Conservation (phyloP, 2,113 vertebrate genomes). For the Pseudonaja textilis region DNA sequence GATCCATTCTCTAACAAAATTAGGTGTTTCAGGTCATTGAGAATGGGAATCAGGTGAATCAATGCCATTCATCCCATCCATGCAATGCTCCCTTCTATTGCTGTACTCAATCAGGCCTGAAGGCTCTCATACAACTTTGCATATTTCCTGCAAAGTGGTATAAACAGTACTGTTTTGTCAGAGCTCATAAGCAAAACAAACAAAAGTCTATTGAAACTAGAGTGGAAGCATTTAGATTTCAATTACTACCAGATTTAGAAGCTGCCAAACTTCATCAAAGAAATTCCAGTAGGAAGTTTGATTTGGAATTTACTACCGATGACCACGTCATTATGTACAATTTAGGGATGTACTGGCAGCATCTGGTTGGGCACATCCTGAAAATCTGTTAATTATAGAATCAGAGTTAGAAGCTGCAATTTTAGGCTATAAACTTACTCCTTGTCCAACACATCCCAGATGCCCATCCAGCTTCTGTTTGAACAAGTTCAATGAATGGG, state of each 20-base stretch:
- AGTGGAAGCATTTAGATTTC: neutral
- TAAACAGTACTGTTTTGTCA: neutral
- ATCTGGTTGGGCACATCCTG: neutral
- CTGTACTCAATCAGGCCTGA: neutral
- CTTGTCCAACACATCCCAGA: neutral
- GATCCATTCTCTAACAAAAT: neutral
- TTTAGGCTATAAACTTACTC: neutral
- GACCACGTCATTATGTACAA: neutral
- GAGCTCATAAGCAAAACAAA: neutral
- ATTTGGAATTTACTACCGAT: neutral
- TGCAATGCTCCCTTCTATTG: neutral
- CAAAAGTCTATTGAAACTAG: neutral
- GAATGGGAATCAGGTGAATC: neutral
- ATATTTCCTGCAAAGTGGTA: neutral
- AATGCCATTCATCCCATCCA: neutral
- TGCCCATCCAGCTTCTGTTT: neutral
- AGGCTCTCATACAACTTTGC: neutral
- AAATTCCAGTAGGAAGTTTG: neutral
- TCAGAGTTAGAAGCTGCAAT: neutral
- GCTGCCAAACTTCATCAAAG: neutral
- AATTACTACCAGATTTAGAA: neutral
- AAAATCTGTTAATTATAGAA: neutral
- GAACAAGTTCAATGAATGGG: neutral
- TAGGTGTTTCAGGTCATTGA: neutral
- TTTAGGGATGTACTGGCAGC: neutral